Base-by-base conservation (phyloP, 2,113 vertebrate genomes). In the Pelecanus crispus region DNA sequence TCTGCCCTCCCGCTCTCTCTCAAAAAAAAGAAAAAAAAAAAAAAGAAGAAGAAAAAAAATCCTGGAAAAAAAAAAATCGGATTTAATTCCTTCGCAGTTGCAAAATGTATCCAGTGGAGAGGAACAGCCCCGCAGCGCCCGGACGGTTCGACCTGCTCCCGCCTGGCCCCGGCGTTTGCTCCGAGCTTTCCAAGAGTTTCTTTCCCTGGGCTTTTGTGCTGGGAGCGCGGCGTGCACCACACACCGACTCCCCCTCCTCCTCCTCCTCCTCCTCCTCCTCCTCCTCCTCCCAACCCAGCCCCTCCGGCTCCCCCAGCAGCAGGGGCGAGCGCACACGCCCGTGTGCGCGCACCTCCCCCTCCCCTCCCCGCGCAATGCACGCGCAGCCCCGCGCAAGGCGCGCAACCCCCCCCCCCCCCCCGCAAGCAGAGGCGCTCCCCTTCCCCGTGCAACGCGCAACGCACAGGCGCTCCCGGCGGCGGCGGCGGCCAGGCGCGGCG, bases 171-270 rank as follows among this genome's bases (percentile, higher is more conserved):
- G 89, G 75, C 88, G 87, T 61, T 91, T 67, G 82, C 94, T 96
- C 94, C 83, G 40, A 85, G 95, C 95, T 94, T 94, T 90, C 95
- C 90, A 79, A 92, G 93, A 93, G 90, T 98, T 98, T 98, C 94
- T 96, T 95, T 97, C 97, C 79, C 93, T 94, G 86, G 93, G 93
- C 97, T 94, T 94, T 91, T 94, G 94, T 94, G 95, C 92, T 88
- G 81, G 88, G 94, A 92, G 92, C 70, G 86, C 92, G 93, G 92
- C 94, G 80, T 93, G 96, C 95, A 91, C 65, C 82, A 56, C 91
- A 78, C 72, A 92, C 63, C 82, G 86, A 74, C 75, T 81, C 91
- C 84, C 89, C 82, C 88, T 3, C 81, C 49, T 22, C 29, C 73
- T 34, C 81, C 71, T 42, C 42, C 89, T 56, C 50, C 62, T 53